phyloP scores from a whole-genome alignment of 2,888 invertebrate species.

The Alentia gelatinosa region DNA sequence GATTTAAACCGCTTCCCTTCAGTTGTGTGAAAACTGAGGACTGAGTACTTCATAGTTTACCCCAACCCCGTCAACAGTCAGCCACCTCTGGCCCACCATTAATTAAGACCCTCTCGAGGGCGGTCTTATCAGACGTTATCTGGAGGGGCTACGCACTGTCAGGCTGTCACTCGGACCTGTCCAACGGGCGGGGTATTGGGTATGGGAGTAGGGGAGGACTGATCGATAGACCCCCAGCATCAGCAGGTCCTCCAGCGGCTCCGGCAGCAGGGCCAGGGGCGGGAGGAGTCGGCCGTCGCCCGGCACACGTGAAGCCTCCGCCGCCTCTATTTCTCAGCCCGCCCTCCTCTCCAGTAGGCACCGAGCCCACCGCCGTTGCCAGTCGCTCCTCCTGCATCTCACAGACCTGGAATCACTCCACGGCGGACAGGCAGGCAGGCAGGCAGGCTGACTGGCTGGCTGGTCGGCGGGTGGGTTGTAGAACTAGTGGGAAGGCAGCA shows the following conservation, averaged over 20 bases:
- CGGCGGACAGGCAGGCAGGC: no score
- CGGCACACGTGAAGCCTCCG: not conserved
- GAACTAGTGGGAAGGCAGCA: no score
- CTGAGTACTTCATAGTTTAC: no score
- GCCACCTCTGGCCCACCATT: not conserved
- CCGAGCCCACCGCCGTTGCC: not conserved
- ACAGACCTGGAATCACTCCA: no score
- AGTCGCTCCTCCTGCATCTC: not conserved
- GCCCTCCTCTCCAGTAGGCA: not conserved
- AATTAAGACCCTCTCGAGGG: not conserved
- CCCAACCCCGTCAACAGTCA: not conserved
- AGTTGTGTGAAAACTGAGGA: no score
- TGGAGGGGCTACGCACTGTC: not conserved
- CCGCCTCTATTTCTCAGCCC: not conserved
- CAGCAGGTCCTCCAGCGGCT: not conserved
- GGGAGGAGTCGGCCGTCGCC: not conserved
- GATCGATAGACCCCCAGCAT: not conserved
- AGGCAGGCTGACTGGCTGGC: no score
- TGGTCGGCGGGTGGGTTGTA: no score
- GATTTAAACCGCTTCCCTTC: no score
- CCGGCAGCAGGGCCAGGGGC: not conserved
- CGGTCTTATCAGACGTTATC: not conserved
- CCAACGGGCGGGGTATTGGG: no score
- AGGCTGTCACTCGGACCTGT: no score
- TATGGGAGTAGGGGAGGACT: no score